Evolutionary conservation across 23 tunicate genomes (phyloP).

Genomic region (Trididemnum miniatum): DNA sequence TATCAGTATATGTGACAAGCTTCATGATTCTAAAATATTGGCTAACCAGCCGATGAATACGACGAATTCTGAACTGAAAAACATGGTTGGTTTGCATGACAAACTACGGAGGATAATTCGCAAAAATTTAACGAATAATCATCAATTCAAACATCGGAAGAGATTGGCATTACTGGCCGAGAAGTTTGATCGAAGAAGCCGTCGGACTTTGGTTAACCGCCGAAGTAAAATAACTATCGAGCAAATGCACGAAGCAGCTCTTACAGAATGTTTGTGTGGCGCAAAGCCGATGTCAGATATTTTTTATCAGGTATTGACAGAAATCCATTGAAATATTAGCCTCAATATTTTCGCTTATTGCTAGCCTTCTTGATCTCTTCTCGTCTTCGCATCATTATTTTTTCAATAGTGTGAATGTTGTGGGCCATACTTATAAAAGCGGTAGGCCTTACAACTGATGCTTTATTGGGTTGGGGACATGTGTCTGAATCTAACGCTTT

Average conservation of each 20-base stretch:
- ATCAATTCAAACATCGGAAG: constrained; percentile 11
- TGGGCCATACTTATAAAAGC: no score
- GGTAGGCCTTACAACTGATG: no score
- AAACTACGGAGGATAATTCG: neutral
- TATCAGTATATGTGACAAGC: neutral
- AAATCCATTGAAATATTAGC: no score
- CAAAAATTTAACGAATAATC: neutral
- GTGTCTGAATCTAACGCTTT: no score
- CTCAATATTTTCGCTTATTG: no score
- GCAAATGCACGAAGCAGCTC: constrained; percentile 34
- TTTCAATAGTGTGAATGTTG: no score
- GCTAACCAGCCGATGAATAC: neutral
- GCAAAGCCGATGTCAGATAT: constrained; percentile 26
- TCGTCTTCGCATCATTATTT: no score
- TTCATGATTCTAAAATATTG: neutral
- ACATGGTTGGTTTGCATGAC: neutral
- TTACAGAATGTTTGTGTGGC: constrained; percentile 43
- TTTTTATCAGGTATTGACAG: constrained; percentile 16
- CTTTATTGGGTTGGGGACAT: no score
- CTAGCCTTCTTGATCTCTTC: no score
- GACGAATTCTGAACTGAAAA: constrained; percentile 9
- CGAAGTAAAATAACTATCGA: constrained; percentile 32
- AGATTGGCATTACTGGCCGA: constrained; percentile 8
- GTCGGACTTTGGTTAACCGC: constrained; percentile 35
- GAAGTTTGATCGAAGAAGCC: constrained; percentile 5